Evolutionary conservation across 2,113 vertebrate genomes (phyloP).

Genomic region (Hippoglossus stenolepis): DNA sequence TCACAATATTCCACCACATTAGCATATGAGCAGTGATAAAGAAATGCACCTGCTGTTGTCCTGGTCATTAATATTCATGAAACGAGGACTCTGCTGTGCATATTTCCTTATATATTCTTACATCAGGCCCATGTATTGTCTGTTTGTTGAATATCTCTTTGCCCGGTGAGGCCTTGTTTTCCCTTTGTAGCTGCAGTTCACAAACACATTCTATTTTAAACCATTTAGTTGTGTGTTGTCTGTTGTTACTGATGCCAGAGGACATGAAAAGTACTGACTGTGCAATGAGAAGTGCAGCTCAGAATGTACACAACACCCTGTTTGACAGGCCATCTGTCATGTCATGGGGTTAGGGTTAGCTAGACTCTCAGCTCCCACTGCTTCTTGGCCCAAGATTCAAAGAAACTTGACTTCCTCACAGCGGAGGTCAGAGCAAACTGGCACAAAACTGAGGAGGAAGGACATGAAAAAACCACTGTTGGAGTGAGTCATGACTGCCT

Average conservation of each 20-base stretch:
- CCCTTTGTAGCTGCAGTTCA: background rate
- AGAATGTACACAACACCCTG: background rate
- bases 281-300: background rate
- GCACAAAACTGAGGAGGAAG: background rate
- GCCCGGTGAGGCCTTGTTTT: background rate
- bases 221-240: background rate
- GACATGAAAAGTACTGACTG: background rate
- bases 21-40: too few species aligned
- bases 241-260: background rate
- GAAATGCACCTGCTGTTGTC: too few species aligned
- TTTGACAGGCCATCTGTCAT: slow-evolving; percentile 47
- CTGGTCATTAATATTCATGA: too few species aligned
- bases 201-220: background rate
- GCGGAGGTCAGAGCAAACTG: slow-evolving; percentile 18
- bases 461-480: background rate
- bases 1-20: too few species aligned
- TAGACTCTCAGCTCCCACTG: background rate
- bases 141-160: too few species aligned
- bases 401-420: slow-evolving; percentile 5
- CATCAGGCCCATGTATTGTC: background rate
- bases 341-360: background rate
- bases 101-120: too few species aligned
- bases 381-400: background rate
- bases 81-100: too few species aligned
- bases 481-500: background rate